These are phyloP conservation scores for Dendrophyllia cribrosa DNA, from an alignment of 64 coral and sea anemone genomes.

Conservation along the genomic window DNA sequence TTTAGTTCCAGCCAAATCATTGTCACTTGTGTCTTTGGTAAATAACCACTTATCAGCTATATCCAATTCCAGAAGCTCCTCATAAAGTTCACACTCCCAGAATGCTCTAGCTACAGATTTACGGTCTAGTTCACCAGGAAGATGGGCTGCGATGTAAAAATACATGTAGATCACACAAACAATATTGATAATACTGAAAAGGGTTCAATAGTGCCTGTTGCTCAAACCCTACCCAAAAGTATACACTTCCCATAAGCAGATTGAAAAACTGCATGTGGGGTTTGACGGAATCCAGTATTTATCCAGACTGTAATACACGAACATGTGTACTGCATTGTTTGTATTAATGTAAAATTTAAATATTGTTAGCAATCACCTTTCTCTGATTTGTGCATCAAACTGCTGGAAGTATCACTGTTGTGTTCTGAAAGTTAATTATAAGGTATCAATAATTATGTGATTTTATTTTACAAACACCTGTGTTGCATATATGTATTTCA, in stretches of 20 bases:
- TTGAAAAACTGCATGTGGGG: too few species aligned
- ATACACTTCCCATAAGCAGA: too few species aligned
- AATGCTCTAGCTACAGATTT: constrained; percentile 64
- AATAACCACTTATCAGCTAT: constrained; percentile 50
- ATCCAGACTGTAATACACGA: too few species aligned
- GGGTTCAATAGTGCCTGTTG: too few species aligned
- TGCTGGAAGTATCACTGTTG: neutral
- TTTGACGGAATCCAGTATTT: too few species aligned
- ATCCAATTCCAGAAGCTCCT: constrained; percentile 17
- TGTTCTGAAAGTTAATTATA: neutral
- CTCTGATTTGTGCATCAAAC: neutral
- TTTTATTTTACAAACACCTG: neutral
- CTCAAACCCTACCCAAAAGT: too few species aligned
- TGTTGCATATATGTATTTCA: neutral
- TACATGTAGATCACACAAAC: too few species aligned
- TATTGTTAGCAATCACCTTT: neutral
- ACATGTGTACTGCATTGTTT: too few species aligned
- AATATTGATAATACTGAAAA: too few species aligned
- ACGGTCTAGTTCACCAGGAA: constrained; percentile 53
- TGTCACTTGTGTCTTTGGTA: neutral
- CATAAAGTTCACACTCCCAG: constrained; percentile 53
- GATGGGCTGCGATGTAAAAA: constrained; percentile 5
- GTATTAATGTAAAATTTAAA: too few species aligned
- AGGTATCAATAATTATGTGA: neutral
- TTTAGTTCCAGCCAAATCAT: constrained; percentile 36